Base-by-base conservation (phyloP, 2,888 invertebrate genomes). In the Tetranychus truncatus region DNA sequence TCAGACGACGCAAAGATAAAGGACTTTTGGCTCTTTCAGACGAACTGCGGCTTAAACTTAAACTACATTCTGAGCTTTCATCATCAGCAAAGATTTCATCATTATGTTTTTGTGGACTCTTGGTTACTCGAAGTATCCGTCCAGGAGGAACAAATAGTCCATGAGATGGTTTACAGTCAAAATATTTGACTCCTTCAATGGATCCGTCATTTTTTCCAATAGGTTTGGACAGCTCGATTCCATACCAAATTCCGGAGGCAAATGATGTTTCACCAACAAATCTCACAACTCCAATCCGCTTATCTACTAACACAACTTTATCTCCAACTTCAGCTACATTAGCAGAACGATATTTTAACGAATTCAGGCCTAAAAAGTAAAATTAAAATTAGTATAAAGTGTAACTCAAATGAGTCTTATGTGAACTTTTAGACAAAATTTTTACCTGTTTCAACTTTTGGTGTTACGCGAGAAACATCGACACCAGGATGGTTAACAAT, bases 101-200 rank as follows among this genome's bases (percentile, higher is more conserved):
- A 34, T 73, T 91, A 83, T 91, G 90, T 7, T 90, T 90, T 76
- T 87, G 86, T 55, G 91, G 85, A 69, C 21, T 24, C 1, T 69
- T 69, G 20, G 69, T 69, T 6, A 84, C 80, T 76, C 83, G 79
- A 20, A 81, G 80, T 5, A 81, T 78, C 5, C 78, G 75, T 45
- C 77, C 75, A 73, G 83, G 82, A 44, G 84, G 84, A 18, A 84
- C 84, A 79, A 85, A 85, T 73, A 85, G 82, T 18, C 85, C 85
- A 78, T 83, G 83, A 20, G 81, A 81, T 9, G 81, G 81, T 34
- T 80, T 79, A 79, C 85, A 85, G 9, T 80, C 80, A 78, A 85
- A 85, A 80, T 85, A 85, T 18, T 82, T 80, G 75, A 82, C 81
- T 81, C 83, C 83, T 75, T 84, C 81, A 44, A 84, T 83, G 11